phyloP scores from a whole-genome alignment of 1,140 invertebrate species.

The Thaumetopoea pityocampa region DNA sequence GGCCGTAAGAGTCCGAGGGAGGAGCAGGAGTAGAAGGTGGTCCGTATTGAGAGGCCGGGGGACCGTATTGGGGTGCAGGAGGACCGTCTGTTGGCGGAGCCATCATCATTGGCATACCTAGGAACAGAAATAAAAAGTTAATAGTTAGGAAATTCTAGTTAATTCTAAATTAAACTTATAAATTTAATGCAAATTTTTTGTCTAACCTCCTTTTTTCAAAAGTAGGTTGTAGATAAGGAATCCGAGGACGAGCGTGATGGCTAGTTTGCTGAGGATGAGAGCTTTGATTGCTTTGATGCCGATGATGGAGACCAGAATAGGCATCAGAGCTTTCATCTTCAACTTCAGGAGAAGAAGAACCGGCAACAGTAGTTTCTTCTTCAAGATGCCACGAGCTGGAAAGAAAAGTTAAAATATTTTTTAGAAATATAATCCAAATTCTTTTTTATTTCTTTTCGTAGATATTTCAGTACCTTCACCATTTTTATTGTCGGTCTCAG shows the following conservation, averaged over 20 bases:
- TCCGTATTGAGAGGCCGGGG: conserved; percentile 78
- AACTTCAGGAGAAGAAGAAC: conserved; percentile 86
- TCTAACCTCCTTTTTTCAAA: conserved; percentile 80
- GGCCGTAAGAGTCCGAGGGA: conserved; percentile 81
- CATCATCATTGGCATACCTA: conserved; percentile 86
- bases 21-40: conserved; percentile 78
- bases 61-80: conserved; percentile 63
- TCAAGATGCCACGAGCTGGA: conserved; percentile 80
- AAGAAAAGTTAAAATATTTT: conserved; percentile 25
- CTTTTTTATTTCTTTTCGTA: conserved; percentile 2
- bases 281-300: conserved; percentile 89
- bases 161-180: not conserved
- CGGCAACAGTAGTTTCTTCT: conserved; percentile 88
- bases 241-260: conserved; percentile 85
- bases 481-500: conserved; percentile 72
- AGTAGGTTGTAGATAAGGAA: conserved; percentile 87
- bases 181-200: not conserved
- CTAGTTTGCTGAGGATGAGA: conserved; percentile 87
- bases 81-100: conserved; percentile 76
- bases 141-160: not conserved
- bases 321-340: conserved; percentile 89
- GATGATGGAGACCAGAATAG: conserved; percentile 86
- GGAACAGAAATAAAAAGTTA: conserved; percentile 12
- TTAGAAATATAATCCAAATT: not conserved
- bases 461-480: conserved; percentile 54